These are phyloP conservation scores for Camelus bactrianus DNA, from an alignment of 2,113 vertebrate species.

Conservation along the genomic window DNA sequence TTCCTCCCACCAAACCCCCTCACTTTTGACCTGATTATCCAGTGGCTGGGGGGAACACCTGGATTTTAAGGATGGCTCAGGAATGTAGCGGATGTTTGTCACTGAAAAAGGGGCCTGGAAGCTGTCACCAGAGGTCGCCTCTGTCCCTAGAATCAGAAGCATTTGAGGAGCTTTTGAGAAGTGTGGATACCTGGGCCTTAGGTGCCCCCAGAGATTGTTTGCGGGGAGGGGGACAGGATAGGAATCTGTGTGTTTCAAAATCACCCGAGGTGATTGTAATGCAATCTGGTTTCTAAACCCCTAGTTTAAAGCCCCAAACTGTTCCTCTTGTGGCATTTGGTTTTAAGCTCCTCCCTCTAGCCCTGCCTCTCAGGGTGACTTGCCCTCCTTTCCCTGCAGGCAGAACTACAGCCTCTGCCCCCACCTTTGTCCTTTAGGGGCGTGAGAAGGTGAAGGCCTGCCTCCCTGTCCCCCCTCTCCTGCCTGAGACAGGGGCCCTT, in stretches of 20 bases:
- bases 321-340: background rate
- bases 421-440: background rate
- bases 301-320: background rate
- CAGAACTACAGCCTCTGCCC: background rate
- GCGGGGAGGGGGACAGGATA: too few species aligned
- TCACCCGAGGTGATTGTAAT: background rate
- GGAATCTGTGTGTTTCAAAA: background rate
- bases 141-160: background rate
- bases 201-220: background rate
- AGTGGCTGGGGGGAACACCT: background rate
- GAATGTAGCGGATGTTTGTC: background rate
- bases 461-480: background rate
- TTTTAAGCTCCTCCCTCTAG: background rate
- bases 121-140: background rate
- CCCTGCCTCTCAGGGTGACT: background rate
- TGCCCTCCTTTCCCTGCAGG: background rate
- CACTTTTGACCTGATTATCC: background rate
- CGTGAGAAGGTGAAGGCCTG: background rate
- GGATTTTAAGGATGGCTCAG: background rate
- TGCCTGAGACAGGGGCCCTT: background rate
- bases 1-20: background rate
- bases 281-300: background rate
- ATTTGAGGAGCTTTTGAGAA: background rate
- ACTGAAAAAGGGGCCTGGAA: background rate
- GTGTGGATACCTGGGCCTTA: background rate